Conservation (phyloP, 2,888 invertebrate species). For the Liposcelis brunnea region DNA sequence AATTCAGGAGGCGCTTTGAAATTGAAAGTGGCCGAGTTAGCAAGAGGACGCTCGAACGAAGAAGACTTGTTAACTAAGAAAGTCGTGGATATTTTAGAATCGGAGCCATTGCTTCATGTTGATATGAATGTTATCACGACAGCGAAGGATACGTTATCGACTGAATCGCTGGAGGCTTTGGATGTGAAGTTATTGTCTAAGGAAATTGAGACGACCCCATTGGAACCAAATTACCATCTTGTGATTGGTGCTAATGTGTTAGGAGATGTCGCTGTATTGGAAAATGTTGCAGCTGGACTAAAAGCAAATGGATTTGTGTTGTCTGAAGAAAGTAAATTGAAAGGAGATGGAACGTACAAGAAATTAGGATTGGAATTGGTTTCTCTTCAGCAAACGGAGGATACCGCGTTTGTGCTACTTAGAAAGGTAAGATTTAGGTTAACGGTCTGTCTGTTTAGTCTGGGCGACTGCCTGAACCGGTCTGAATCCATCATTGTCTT, state of each 20-base stretch:
- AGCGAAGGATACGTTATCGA: slow-evolving; percentile 34
- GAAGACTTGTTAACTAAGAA: slow-evolving; percentile 46
- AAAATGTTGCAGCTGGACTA: slow-evolving; percentile 41
- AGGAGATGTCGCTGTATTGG: slow-evolving; percentile 33
- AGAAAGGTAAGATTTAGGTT: slow-evolving; percentile 31
- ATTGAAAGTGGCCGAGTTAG: slow-evolving; percentile 55
- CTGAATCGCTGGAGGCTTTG: slow-evolving; percentile 35
- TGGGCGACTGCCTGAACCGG: too few relatives aligned
- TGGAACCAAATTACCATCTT: slow-evolving; percentile 49
- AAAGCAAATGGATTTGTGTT: slow-evolving; percentile 53
- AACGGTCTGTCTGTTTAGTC: too few relatives aligned
- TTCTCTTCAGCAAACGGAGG: slow-evolving; percentile 43
- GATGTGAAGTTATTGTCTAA: slow-evolving; percentile 32
- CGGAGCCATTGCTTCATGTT: slow-evolving; percentile 52
- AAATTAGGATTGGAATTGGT: slow-evolving; percentile 34
- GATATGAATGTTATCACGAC: slow-evolving; percentile 31
- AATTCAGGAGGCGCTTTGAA: slow-evolving; percentile 50
- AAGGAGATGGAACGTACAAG: slow-evolving; percentile 18
- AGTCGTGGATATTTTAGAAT: slow-evolving; percentile 44
- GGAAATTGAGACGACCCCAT: slow-evolving; percentile 21
- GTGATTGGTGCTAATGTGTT: slow-evolving; percentile 48
- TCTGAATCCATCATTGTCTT: too few relatives aligned
- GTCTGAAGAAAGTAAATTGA: slow-evolving; percentile 44
- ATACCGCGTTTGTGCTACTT: slow-evolving; percentile 47
- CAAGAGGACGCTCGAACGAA: slow-evolving; percentile 36